Base-by-base conservation (phyloP, 30 jellyfish, hydroid and myxozoan species). In the Euphysa ruthae region DNA sequence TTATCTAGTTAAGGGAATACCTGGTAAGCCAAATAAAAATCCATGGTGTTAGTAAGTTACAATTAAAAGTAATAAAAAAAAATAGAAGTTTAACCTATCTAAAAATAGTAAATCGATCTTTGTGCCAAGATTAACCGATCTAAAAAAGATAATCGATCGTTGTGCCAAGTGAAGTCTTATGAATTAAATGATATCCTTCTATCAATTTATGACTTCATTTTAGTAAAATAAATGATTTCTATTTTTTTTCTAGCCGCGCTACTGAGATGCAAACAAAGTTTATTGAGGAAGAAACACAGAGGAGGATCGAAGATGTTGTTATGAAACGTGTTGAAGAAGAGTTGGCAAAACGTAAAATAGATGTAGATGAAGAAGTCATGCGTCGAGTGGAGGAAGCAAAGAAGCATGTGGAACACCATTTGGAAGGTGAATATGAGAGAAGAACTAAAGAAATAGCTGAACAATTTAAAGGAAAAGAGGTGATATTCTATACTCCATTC, bases 281-380 rank as follows among this genome's bases (percentile, higher is more conserved):
- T 31, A 88, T 88, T 18, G 97, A 88, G 31, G 97, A 88, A 69
- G 97, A 88, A 58, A 88, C 97, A 0, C 97, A 88, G 52, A 71
- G 97, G 57, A 62, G 97, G 66, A 88, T 88, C 28, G 97, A 88
- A 63, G 97, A 88, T 70, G 78, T 79, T 74, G 97, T 88, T 4
- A 81, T 66, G 66, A 88, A 88, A 49, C 82, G 97, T n/a, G 97
- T 88, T n/a, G 97, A 88, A 76, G 97, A 88, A 51, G 97, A 88
- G 51, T 64, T 88, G 6, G 97, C 97, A 13, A 88, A 81, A 58
- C 52, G 97, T 19, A 88, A 88, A 70, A 88, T 88, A n/a, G 97
- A 88, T 71, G 91, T 88, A 58, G 97, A 88, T 62, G 97, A 88
- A 57, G 97, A 88, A 49, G 97, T 88, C 20, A 80, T 78, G 90